A percentile compares a stretch with the other conserved stretches of the same genome.
phyloP scores from a whole-genome alignment of 2,113 vertebrate species.

The Colius striatus region DNA sequence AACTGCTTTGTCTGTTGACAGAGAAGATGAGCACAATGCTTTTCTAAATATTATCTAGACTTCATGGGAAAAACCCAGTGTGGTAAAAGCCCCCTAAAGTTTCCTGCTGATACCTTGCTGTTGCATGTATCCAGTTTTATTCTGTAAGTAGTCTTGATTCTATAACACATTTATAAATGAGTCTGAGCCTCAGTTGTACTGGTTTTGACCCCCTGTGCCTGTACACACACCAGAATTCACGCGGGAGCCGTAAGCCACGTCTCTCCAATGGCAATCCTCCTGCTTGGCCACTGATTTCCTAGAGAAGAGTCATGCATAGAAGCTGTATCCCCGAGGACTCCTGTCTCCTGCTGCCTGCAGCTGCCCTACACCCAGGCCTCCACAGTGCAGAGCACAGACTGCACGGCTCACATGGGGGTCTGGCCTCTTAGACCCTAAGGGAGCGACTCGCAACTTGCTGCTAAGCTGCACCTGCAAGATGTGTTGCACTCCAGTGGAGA shows the following conservation, averaged over 20 bases:
- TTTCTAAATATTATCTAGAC: background rate
- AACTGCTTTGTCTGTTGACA: background rate
- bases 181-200: background rate
- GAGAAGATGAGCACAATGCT: background rate
- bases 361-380: background rate
- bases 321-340: background rate
- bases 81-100: background rate
- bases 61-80: background rate
- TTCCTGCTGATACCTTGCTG: background rate
- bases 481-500: background rate
- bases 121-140: background rate
- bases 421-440: background rate
- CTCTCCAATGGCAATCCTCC: background rate
- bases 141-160: background rate
- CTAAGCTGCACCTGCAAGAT: background rate
- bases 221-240: background rate
- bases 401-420: background rate
- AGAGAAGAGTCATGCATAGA: fast-evolving
- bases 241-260: background rate
- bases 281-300: background rate
- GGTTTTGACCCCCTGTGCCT: background rate
- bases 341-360: background rate
- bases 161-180: background rate
- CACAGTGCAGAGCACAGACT: background rate
- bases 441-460: background rate